Evolutionary conservation across 2,888 invertebrate species (phyloP).

Genomic region (Xestia c-nigrum): DNA sequence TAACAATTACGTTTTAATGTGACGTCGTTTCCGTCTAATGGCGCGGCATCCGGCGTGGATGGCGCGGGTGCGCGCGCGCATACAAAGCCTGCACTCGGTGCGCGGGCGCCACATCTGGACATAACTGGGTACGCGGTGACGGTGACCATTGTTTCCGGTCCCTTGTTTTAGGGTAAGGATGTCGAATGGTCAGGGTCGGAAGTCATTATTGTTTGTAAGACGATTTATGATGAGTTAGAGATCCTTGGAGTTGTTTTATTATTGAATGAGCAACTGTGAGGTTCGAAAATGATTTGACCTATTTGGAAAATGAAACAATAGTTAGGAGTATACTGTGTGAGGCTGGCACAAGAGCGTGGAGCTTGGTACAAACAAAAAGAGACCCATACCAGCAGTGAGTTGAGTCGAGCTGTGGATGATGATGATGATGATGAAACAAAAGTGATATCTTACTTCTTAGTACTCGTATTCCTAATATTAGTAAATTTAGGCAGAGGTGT

Average conservation of each 20-base stretch:
- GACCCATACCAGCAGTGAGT: too few species aligned
- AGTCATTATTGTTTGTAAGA: conserved; percentile 6
- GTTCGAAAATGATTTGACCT: not conserved
- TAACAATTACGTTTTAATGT: conserved; percentile 83
- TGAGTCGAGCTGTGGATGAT: too few species aligned
- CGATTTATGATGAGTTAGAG: not conserved
- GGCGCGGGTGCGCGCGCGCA: conserved; percentile 77
- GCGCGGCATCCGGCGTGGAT: conserved; percentile 75
- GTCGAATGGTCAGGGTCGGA: conserved; percentile 37
- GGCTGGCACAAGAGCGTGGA: too few species aligned
- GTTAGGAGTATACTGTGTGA: too few species aligned
- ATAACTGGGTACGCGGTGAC: conserved; percentile 55
- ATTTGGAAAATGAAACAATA: too few species aligned
- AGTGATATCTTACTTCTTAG: too few species aligned
- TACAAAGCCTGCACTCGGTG: conserved; percentile 75
- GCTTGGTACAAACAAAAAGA: too few species aligned
- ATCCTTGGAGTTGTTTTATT: not conserved
- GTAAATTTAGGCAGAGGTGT: too few species aligned
- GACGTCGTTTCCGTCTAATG: conserved; percentile 78
- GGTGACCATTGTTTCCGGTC: conserved; percentile 65
- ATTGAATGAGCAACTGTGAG: too few species aligned
- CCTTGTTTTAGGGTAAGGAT: conserved; percentile 56
- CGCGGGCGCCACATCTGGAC: conserved; percentile 80
- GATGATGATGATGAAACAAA: too few species aligned
- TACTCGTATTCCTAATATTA: too few species aligned